A percentile compares a stretch with the other conserved stretches of the same genome.
These are phyloP conservation scores for Discoglossus pictus DNA, from an alignment of 2,797 vertebrate genomes.

Conservation along the genomic window DNA sequence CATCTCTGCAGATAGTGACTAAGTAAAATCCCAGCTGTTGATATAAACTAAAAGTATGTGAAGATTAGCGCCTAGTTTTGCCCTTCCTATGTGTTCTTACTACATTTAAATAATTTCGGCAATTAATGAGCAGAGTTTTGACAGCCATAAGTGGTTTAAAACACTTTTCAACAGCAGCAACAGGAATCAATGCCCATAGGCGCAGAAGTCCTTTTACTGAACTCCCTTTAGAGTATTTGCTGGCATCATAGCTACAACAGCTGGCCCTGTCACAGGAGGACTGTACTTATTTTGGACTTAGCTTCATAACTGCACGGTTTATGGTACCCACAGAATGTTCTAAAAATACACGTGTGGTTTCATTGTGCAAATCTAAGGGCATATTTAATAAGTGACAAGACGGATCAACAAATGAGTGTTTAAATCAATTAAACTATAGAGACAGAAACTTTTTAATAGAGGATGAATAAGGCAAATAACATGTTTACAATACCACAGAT, in stretches of 20 bases:
- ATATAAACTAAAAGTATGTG: conserved; percentile 5
- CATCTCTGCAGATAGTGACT: conserved; percentile 24
- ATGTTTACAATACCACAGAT: too few species aligned
- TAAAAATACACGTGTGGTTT: conserved; percentile 31
- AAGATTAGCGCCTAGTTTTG: conserved; percentile 7
- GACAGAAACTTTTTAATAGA: too few species aligned
- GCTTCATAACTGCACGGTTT: conserved; percentile 26
- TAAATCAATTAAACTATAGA: too few species aligned
- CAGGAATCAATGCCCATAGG: background rate
- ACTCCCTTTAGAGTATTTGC: conserved; percentile 6
- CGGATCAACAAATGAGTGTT: too few species aligned
- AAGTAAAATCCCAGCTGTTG: conserved; percentile 29
- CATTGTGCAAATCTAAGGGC: conserved; percentile 19
- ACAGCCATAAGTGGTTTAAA: too few species aligned
- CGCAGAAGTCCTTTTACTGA: conserved; percentile 1
- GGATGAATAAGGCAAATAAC: too few species aligned
- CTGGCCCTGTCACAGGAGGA: conserved; percentile 31
- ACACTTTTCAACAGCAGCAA: too few species aligned
- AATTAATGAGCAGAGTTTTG: too few species aligned
- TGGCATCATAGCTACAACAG: conserved; percentile 22
- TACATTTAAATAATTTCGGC: background rate
- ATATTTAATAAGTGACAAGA: background rate
- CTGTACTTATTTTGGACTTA: conserved; percentile 25
- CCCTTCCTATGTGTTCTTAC: background rate
- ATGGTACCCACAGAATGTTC: conserved; percentile 34